A percentile compares a stretch with the other conserved stretches of the same genome.
Conservation (phyloP, 2,888 invertebrate genomes). For the Serripes groenlandicus region DNA sequence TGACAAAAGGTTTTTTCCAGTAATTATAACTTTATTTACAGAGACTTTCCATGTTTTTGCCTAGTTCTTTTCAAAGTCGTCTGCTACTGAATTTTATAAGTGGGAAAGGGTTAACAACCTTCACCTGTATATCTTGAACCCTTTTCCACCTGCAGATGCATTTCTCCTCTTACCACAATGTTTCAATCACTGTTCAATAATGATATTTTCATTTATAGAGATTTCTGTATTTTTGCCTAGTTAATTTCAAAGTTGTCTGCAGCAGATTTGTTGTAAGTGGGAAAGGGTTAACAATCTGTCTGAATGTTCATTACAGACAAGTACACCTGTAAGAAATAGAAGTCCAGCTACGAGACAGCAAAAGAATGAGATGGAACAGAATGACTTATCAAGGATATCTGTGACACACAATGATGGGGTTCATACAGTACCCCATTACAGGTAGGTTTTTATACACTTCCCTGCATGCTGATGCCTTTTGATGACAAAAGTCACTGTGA, state of each 20-base stretch:
- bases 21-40: too few species aligned
- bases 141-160: too few species aligned
- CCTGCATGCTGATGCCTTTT: too few species aligned
- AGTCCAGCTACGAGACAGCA: slow-evolving; percentile 36
- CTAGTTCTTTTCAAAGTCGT: too few species aligned
- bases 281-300: neutral
- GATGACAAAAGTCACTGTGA: too few species aligned
- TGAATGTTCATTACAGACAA: slow-evolving; percentile 48
- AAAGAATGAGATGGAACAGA: slow-evolving; percentile 24
- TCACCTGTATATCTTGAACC: too few species aligned
- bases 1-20: too few species aligned
- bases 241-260: too few species aligned
- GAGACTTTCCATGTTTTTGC: too few species aligned
- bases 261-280: neutral
- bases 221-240: too few species aligned
- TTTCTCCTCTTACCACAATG: neutral
- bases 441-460: slow-evolving; percentile 33
- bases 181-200: neutral
- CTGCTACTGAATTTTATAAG: too few species aligned
- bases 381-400: slow-evolving; percentile 59
- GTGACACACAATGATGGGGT: slow-evolving; percentile 48
- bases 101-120: too few species aligned
- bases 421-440: slow-evolving; percentile 49
- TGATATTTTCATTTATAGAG: neutral
- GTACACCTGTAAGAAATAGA: slow-evolving; percentile 55